Evolutionary conservation across 1,140 invertebrate genomes (phyloP).

Genomic region (Venustaconcha ellipsiformis): DNA sequence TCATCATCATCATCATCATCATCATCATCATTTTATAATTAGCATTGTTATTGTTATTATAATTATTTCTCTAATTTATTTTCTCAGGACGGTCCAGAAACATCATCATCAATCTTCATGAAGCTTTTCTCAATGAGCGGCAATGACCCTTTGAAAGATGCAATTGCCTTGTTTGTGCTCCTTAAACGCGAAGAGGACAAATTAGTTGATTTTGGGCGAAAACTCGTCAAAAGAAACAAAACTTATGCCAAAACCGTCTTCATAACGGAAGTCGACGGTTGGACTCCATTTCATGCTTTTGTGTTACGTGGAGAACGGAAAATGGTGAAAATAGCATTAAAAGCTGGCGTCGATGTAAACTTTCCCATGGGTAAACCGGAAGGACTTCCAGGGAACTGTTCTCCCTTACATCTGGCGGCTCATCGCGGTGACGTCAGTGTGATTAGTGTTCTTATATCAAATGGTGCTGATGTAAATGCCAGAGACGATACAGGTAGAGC

Average conservation of each 20-base stretch:
- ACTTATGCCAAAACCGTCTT: constrained; percentile 50
- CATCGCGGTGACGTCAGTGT: constrained; percentile 61
- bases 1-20: too few species aligned
- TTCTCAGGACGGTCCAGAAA: too few species aligned
- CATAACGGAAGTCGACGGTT: constrained; percentile 49
- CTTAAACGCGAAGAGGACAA: constrained; percentile 51
- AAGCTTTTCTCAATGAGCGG: constrained; percentile 28
- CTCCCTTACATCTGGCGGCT: constrained; percentile 58
- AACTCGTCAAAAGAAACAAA: constrained; percentile 49
- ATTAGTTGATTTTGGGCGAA: constrained; percentile 46
- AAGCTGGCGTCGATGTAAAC: constrained; percentile 49
- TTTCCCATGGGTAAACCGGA: constrained; percentile 55
- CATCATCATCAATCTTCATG: too few species aligned
- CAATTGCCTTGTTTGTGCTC: constrained; percentile 48
- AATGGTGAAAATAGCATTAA: constrained; percentile 55
- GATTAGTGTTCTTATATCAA: constrained; percentile 49
- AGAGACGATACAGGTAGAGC: constrained; percentile 42
- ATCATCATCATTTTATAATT: too few species aligned
- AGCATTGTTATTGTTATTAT: too few species aligned
- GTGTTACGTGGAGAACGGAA: constrained; percentile 55
- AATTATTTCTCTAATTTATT: too few species aligned
- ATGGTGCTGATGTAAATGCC: constrained; percentile 41
- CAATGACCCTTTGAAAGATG: constrained; percentile 36
- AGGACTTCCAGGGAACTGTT: constrained; percentile 53
- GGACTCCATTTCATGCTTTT: constrained; percentile 63